Evolutionary conservation across 2,113 vertebrate genomes (phyloP), one percentile per base, ranked within the genome.

Genomic region (Prunella himalayana): DNA sequence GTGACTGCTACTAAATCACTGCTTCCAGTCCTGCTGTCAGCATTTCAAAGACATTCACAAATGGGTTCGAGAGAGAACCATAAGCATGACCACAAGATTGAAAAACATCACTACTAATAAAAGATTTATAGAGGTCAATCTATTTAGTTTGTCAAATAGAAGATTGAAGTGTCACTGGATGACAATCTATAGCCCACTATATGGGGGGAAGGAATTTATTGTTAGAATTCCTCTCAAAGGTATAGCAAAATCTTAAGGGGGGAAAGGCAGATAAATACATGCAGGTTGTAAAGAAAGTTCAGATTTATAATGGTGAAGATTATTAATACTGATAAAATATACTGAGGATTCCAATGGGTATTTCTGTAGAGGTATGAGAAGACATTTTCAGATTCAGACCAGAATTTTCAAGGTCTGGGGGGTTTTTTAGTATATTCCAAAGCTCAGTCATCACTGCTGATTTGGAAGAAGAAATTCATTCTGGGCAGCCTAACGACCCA

Each of bases 1-100:
- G 61, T 90, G 82, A 44, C 82, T 88, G 71, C 76, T 66, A 73
- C 60, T 96, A 94, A 90, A 95, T 95, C 94, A 95, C 71, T 44
- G 47, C 35, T 64, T 47, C 71, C 80, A 53, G 59, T 63, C 86
- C 64, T 92, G 79, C 71, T 82, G 92, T 30, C 79, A 92, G 28
- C 68, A 88, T 92, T 90, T 94, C 88, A 95, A 90, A 95, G 82
- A 66, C 72, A 83, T 60, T 81, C 91, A 90, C 63, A 94, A 93
- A 95, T 70, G 50, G 33, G 71, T 92, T 95, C 76, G 81, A 83
- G 64, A 90, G 33, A 83, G 30, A 95, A 65, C 64, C 76, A 73
- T 44, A 49, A 95, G 88, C 88, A 70, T 88, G 80, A 93, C 13
- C 3, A 88, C 35, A 83, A 57, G 47, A 92, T 25, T 94, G 86